Evolutionary conservation across 2,888 invertebrate genomes (phyloP).

Genomic region (Thymelicus sylvestris): DNA sequence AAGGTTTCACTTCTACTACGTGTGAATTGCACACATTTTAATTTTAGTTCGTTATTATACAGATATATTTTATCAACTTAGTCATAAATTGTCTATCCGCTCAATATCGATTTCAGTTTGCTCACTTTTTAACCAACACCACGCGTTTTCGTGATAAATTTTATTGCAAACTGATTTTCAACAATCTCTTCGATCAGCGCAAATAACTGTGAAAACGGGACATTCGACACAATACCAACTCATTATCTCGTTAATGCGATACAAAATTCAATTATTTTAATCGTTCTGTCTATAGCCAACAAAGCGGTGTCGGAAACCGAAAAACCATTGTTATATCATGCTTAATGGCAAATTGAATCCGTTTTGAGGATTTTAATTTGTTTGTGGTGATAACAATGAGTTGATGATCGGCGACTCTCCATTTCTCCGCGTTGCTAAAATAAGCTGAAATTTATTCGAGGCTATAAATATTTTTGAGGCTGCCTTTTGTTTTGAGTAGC

Average conservation of each 20-base stretch:
- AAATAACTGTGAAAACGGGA: slow-evolving; percentile 29
- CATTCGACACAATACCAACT: slow-evolving; percentile 29
- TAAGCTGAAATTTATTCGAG: background rate
- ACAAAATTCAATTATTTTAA: slow-evolving; percentile 34
- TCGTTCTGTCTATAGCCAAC: slow-evolving; percentile 29
- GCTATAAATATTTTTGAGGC: too few species aligned
- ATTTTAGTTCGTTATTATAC: too few species aligned
- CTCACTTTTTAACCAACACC: background rate
- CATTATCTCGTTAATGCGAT: slow-evolving; percentile 33
- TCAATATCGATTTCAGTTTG: background rate
- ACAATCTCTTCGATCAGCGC: slow-evolving; percentile 6
- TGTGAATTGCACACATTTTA: too few species aligned
- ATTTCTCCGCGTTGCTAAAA: background rate
- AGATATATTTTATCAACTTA: too few species aligned
- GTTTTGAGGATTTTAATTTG: slow-evolving; percentile 36
- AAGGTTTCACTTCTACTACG: too few species aligned
- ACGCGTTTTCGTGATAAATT: background rate
- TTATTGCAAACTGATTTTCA: background rate
- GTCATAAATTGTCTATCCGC: too few species aligned
- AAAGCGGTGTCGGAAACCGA: slow-evolving; percentile 30
- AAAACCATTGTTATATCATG: slow-evolving; percentile 32
- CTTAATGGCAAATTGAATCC: slow-evolving; percentile 36
- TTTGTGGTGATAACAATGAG: slow-evolving; percentile 25
- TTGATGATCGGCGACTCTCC: slow-evolving; percentile 2
- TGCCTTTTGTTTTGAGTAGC: background rate